Percentiles rank a stretch among this genome's conserved stretches.
These are phyloP conservation scores for Sorex araneus DNA, from an alignment of 2,113 vertebrate species.

Conservation along the genomic window DNA sequence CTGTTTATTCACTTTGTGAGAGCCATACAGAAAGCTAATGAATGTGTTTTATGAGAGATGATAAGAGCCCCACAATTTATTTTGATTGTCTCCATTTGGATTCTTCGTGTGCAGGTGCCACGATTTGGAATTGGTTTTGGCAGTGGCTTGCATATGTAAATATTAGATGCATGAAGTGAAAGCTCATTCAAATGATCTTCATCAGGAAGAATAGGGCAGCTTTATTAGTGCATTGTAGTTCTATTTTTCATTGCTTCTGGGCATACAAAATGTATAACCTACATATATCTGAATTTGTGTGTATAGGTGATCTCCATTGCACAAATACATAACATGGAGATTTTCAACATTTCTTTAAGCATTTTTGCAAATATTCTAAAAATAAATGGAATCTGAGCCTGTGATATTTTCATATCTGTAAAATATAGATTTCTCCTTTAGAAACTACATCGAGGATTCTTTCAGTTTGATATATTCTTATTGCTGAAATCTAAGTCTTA, in stretches of 20 bases:
- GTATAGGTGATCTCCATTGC: neutral
- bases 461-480: conserved; percentile 53
- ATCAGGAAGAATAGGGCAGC: conserved; percentile 24
- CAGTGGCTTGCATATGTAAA: conserved; percentile 65
- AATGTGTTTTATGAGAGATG: conserved; percentile 65
- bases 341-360: conserved; percentile 56
- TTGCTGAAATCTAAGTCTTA: conserved; percentile 32
- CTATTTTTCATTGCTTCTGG: conserved; percentile 30
- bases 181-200: conserved; percentile 64
- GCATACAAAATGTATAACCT: conserved; percentile 20
- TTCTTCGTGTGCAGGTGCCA: conserved; percentile 61
- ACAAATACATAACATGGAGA: conserved; percentile 28
- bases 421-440: conserved; percentile 41
- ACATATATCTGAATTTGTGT: conserved; percentile 28
- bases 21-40: conserved; percentile 55
- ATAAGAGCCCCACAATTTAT: conserved; percentile 72
- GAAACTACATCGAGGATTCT: conserved; percentile 16
- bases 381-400: neutral
- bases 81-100: conserved; percentile 73
- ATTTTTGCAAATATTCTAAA: conserved; percentile 52
- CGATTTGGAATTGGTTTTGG: conserved; percentile 61
- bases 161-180: conserved; percentile 60
- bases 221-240: neutral
- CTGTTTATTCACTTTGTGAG: conserved; percentile 67
- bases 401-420: conserved; percentile 46